Evolutionary conservation across 2,797 vertebrate genomes (phyloP).

Genomic region (Trachurus trachurus): DNA sequence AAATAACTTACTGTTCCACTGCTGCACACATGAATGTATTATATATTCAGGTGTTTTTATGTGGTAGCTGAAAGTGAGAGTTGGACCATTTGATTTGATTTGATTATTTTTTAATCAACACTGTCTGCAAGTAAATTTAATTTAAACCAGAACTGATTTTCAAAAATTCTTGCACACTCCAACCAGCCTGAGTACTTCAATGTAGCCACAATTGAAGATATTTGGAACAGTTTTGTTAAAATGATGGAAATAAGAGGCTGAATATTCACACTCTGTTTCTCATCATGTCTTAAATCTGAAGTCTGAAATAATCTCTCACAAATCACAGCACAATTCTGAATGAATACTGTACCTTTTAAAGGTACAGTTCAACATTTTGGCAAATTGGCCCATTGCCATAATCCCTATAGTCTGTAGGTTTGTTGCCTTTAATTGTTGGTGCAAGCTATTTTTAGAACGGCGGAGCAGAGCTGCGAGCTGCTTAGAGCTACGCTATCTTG

Average conservation of each 20-base stretch:
- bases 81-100: neutral
- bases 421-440: no score
- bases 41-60: neutral
- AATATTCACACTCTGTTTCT: no score
- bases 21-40: conserved; percentile 4
- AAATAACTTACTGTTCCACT: conserved; percentile 19
- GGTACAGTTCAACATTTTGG: no score
- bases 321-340: no score
- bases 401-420: no score
- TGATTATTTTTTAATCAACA: conserved; percentile 9
- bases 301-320: no score
- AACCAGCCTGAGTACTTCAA: neutral
- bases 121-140: neutral
- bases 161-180: neutral
- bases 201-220: neutral
- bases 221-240: neutral
- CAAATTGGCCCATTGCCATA: no score
- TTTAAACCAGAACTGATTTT: conserved; percentile 14
- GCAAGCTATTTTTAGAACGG: no score
- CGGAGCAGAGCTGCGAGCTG: no score
- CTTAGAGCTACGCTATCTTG: no score
- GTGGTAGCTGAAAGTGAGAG: neutral
- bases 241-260: neutral
- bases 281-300: no score
- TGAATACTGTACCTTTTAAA: no score